A percentile compares a stretch with the other conserved stretches of the same genome.
Conservation (phyloP, 2,797 vertebrate genomes). For the Gallinago nigripennis region DNA sequence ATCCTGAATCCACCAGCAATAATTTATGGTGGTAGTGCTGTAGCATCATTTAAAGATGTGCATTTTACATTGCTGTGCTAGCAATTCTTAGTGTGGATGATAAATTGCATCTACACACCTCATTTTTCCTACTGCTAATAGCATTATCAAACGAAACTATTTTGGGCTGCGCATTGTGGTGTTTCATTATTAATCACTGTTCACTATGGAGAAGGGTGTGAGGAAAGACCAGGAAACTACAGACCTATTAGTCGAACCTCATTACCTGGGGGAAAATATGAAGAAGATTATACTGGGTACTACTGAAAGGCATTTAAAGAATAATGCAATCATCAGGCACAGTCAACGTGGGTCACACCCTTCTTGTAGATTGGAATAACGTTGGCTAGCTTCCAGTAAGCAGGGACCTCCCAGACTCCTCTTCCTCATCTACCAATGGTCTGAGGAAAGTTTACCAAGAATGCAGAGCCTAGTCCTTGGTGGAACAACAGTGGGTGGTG, state of each 20-base stretch:
- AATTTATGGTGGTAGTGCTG: background rate
- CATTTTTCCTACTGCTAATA: background rate
- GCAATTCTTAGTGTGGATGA: background rate
- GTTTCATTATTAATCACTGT: background rate
- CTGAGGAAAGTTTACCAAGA: background rate
- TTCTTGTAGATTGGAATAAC: background rate
- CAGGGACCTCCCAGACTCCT: background rate
- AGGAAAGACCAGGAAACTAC: too few species aligned
- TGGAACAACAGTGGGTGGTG: background rate
- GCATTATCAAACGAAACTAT: background rate
- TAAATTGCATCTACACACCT: background rate
- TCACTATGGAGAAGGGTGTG: background rate
- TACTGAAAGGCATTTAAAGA: too few species aligned
- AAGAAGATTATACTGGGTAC: too few species aligned
- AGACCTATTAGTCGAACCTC: too few species aligned
- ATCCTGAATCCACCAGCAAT: background rate
- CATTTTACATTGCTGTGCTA: background rate
- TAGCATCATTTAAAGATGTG: background rate
- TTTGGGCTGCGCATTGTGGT: background rate
- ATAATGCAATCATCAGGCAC: too few species aligned
- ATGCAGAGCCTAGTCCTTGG: background rate
- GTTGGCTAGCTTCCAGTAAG: background rate
- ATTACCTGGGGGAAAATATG: too few species aligned
- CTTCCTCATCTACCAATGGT: too few species aligned
- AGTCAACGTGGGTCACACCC: too few species aligned